Percentiles rank a stretch among this genome's conserved stretches.
phyloP scores from a whole-genome alignment of 2,888 invertebrate genomes.

The Sinopyrophorus schimmeli region DNA sequence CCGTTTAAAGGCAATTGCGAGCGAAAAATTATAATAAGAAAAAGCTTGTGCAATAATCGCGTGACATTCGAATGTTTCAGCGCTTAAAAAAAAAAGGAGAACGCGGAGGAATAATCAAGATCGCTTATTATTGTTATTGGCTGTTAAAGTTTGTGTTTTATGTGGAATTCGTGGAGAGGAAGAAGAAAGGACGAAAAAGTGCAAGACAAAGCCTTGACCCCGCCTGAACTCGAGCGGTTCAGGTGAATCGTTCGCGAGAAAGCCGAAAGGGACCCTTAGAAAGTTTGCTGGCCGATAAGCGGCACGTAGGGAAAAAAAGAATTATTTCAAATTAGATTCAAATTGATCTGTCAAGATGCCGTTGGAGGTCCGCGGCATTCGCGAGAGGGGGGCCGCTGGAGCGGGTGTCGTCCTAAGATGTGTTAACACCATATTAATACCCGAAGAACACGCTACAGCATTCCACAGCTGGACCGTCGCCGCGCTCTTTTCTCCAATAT shows the following conservation, averaged over 20 bases:
- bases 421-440: conserved; percentile 33
- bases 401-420: conserved; percentile 32
- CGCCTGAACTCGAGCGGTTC: conserved; percentile 11
- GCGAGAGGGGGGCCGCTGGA: conserved; percentile 26
- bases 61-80: no score
- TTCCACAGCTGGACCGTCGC: conserved; percentile 26
- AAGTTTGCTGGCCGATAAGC: no score
- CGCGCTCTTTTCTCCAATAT: conserved; percentile 13
- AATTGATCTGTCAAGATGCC: conserved; percentile 32
- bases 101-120: no score
- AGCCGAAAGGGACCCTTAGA: no score
- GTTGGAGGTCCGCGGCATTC: conserved; percentile 29
- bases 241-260: conserved; percentile 11
- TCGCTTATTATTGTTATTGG: no score
- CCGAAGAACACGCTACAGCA: conserved; percentile 27
- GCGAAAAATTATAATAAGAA: no score
- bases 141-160: no score
- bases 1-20: no score
- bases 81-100: no score
- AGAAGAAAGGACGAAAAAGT: conserved; percentile 1
- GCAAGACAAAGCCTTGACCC: conserved; percentile 15
- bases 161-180: no score
- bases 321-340: conserved; percentile 33
- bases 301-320: no score
- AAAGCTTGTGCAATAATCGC: no score